Base-by-base conservation (phyloP, 2,113 vertebrate species). In the Amblyornis subalaris region DNA sequence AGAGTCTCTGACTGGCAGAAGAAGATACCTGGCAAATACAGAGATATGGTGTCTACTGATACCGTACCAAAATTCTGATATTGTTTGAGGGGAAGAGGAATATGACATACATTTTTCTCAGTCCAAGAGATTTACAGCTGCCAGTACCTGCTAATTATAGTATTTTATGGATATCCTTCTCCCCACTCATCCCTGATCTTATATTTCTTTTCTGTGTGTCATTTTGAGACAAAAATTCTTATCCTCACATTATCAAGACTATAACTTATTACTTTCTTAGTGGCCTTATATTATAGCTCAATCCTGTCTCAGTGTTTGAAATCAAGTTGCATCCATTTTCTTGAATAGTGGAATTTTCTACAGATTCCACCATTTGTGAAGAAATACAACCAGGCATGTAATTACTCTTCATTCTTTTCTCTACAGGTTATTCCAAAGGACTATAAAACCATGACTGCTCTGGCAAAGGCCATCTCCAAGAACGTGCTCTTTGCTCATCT, bases 361-460 rank as follows among this genome's bases (percentile, higher is more conserved):
- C 9, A 57, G 44, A 78, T 88, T 65, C 89, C 50, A 74, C 1
- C 5, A 47, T 28, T 58, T 77, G 3, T 36, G 57, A 71, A 70
- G 57, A 81, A 81, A 35, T 85, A 71, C 40, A 77, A 10, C 24
- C 55, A 88, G 78, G 22, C 3, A 2, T 70, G 31, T 80, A 76
- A 74, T 65, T 72, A 58, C 62, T 25, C 65, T 70, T 80, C 10
- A 1, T 89, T 85, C 42, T 79, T 53, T 79, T 83, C 61, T 57
- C 57, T 29, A 5, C 97, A 99, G 99, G 99, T 99, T 90, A 99
- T 99, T 95, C 99, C 99, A 55, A 99, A 99, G 96, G 99, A 99
- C 98, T 99, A 99, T 95, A 99, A 99, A 98, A 99, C 99, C 14
- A 99, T 99, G 99, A 99, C 99, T 1, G 99, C 99, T 14, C 96